These are phyloP conservation scores for Dryas iulia DNA, from an alignment of 1,140 invertebrate genomes.

Conservation along the genomic window DNA sequence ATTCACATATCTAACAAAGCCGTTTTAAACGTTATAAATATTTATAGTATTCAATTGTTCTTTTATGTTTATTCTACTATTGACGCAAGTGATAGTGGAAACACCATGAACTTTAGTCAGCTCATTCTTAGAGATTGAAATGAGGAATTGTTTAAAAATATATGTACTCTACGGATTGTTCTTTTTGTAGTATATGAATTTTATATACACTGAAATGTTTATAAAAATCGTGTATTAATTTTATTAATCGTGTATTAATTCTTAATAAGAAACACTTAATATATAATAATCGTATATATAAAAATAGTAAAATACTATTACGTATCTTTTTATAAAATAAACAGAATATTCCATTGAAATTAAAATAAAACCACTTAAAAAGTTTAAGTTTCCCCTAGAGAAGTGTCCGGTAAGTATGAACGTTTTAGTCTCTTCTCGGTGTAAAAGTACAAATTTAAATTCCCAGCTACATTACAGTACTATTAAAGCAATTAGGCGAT, in stretches of 20 bases:
- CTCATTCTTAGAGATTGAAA: background rate
- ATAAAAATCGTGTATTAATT: too few species aligned
- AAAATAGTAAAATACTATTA: background rate
- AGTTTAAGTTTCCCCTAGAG: conserved; percentile 1
- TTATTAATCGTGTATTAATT: too few species aligned
- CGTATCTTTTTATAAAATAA: background rate
- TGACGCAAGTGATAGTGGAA: conserved; percentile 12
- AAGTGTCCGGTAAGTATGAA: background rate
- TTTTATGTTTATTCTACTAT: background rate
- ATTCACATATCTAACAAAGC: background rate
- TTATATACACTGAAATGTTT: too few species aligned
- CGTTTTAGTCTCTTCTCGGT: background rate
- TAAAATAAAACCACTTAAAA: background rate
- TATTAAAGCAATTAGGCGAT: conserved; percentile 48
- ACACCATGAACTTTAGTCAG: background rate
- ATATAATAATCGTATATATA: background rate
- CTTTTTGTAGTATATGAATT: too few species aligned
- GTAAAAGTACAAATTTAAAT: conserved; percentile 1
- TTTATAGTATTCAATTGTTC: conserved; percentile 13
- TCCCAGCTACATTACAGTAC: conserved; percentile 14
- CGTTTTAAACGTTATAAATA: conserved; percentile 11
- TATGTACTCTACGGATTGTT: background rate
- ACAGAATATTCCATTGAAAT: background rate
- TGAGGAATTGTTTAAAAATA: background rate
- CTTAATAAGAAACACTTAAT: too few species aligned